Percentiles rank a stretch among this genome's conserved stretches.
Evolutionary conservation across 2,888 invertebrate species (phyloP).

Genomic region (Eupithecia centaureata): DNA sequence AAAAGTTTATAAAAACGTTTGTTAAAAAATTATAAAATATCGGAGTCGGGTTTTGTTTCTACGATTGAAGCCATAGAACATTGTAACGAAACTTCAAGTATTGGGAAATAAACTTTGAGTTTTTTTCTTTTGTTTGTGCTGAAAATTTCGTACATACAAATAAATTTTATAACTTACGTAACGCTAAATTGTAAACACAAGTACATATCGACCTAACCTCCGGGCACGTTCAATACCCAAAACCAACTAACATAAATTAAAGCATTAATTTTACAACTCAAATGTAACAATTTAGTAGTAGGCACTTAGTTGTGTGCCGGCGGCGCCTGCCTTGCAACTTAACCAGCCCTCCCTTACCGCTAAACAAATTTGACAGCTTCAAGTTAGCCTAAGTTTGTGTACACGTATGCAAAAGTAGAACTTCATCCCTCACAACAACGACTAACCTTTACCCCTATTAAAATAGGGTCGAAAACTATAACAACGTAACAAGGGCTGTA

Average conservation of each 20-base stretch:
- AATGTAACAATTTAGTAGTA: constrained; percentile 81
- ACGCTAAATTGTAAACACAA: background rate
- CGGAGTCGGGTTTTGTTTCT: background rate
- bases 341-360: constrained; percentile 78
- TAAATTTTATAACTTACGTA: background rate
- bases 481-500: background rate
- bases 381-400: constrained; percentile 79
- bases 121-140: background rate
- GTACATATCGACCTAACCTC: constrained; percentile 4
- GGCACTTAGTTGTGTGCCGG: constrained; percentile 78
- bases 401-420: constrained; percentile 63
- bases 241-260: constrained; percentile 72
- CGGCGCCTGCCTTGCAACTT: constrained; percentile 74
- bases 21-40: background rate
- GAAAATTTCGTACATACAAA: background rate
- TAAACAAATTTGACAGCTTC: constrained; percentile 84
- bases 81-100: background rate
- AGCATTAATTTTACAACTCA: constrained; percentile 81
- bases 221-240: constrained; percentile 50
- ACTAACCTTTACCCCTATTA: constrained; percentile 31
- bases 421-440: constrained; percentile 33
- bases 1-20: constrained; percentile 14
- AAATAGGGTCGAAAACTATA: constrained; percentile 44
- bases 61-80: background rate
- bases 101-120: background rate